These are phyloP conservation scores for Speoplatyrhinus poulsoni DNA, from an alignment of 2,113 vertebrate genomes.

Conservation along the genomic window DNA sequence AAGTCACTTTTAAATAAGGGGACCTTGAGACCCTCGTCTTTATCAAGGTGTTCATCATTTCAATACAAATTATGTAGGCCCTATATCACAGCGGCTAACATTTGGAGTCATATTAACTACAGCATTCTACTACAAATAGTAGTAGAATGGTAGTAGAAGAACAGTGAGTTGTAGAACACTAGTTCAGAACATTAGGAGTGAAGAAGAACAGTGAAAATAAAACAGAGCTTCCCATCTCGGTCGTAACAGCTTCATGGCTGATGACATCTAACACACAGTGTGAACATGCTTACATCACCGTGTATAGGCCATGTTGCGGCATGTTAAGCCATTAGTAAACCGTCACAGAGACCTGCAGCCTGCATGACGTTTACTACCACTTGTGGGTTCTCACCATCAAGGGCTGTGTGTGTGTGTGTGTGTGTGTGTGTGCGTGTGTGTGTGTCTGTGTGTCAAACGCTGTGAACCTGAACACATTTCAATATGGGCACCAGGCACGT, in stretches of 20 bases:
- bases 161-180: no score
- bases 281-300: constrained; percentile 19
- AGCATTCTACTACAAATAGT: no score
- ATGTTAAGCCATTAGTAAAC: constrained; percentile 32
- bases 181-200: no score
- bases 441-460: constrained; percentile 19
- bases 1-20: background rate
- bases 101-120: no score
- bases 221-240: background rate
- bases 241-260: constrained; percentile 1
- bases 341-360: constrained; percentile 12
- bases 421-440: no score
- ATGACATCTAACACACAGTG: constrained; percentile 13
- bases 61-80: no score
- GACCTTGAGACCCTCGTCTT: background rate
- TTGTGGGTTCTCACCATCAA: constrained; percentile 26
- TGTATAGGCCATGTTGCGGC: constrained; percentile 7
- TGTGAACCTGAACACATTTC: constrained; percentile 43
- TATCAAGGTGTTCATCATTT: background rate
- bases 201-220: no score
- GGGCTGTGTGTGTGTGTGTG: constrained; percentile 16
- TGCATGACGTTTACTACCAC: constrained; percentile 13
- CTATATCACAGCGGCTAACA: no score
- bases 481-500: constrained; percentile 37
- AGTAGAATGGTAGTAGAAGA: no score